Evolutionary conservation across 1,140 invertebrate species (phyloP).

Genomic region (Eumaeus atala): DNA sequence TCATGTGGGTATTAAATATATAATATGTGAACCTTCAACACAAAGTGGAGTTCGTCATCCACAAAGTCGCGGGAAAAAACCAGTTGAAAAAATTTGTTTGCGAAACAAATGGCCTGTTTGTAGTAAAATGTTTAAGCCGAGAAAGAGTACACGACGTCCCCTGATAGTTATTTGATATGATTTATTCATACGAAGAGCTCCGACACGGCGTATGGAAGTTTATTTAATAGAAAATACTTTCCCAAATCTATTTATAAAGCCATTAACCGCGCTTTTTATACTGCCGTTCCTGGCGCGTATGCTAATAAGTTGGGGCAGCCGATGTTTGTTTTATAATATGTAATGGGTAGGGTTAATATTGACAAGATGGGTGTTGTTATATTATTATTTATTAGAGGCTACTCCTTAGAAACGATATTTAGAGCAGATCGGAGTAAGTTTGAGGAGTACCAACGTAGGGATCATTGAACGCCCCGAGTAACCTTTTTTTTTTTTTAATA

Average conservation of each 20-base stretch:
- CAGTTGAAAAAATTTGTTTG: not conserved
- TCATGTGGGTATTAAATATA: too few relatives aligned
- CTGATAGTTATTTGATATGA: conserved; percentile 70
- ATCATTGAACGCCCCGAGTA: too few relatives aligned
- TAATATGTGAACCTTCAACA: too few relatives aligned
- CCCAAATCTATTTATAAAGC: conserved; percentile 66
- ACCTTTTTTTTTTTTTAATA: too few relatives aligned
- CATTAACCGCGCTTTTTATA: conserved; percentile 36
- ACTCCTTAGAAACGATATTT: too few relatives aligned
- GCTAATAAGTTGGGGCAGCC: conserved; percentile 14
- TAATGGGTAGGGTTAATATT: not conserved
- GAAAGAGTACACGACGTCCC: conserved; percentile 35
- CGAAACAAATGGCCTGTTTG: not conserved
- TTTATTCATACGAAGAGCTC: conserved; percentile 63
- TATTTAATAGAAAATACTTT: conserved; percentile 68
- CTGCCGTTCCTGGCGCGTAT: conserved; percentile 14
- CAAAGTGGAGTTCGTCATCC: too few relatives aligned
- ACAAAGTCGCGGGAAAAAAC: conserved; percentile 10
- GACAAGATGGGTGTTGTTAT: too few relatives aligned
- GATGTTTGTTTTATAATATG: conserved; percentile 1
- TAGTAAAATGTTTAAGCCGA: conserved; percentile 4
- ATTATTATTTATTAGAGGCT: too few relatives aligned
- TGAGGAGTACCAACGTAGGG: too few relatives aligned
- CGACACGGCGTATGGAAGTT: conserved; percentile 56
- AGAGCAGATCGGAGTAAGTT: too few relatives aligned